These are phyloP conservation scores for Sminthurinus aureus DNA, from an alignment of 2,888 invertebrate genomes.

Conservation along the genomic window DNA sequence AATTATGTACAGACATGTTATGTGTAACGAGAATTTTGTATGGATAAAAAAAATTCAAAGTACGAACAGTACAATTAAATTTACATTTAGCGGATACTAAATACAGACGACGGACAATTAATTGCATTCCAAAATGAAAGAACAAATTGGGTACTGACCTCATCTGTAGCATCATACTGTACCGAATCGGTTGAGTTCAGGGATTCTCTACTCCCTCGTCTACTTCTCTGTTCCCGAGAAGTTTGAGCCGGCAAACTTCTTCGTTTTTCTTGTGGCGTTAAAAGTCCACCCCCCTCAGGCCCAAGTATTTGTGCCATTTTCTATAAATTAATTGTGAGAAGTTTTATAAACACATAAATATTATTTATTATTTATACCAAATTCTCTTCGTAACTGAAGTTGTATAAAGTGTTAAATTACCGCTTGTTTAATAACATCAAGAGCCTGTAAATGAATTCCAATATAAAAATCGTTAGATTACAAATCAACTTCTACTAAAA, in stretches of 20 bases:
- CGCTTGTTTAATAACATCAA: constrained; percentile 92
- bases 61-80: neutral
- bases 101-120: constrained; percentile 6
- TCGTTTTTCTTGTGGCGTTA: constrained; percentile 60
- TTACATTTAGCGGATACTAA: constrained; percentile 19
- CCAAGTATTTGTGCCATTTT: constrained; percentile 79
- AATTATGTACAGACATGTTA: neutral
- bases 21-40: constrained; percentile 2
- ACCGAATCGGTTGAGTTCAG: constrained; percentile 69
- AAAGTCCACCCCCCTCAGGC: constrained; percentile 65
- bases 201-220: constrained; percentile 76
- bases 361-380: too few species aligned
- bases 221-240: constrained; percentile 67
- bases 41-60: neutral
- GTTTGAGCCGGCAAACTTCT: constrained; percentile 64
- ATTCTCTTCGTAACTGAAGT: too few species aligned
- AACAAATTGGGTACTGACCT: constrained; percentile 70
- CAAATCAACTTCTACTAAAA: neutral
- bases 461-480: too few species aligned
- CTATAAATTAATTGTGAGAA: too few species aligned
- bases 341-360: too few species aligned
- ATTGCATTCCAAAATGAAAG: constrained; percentile 10
- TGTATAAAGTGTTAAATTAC: too few species aligned
- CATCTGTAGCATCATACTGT: constrained; percentile 74
- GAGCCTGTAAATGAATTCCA: constrained; percentile 69